Base-by-base conservation (phyloP, 2,888 invertebrate genomes). In the Eurois occulta region DNA sequence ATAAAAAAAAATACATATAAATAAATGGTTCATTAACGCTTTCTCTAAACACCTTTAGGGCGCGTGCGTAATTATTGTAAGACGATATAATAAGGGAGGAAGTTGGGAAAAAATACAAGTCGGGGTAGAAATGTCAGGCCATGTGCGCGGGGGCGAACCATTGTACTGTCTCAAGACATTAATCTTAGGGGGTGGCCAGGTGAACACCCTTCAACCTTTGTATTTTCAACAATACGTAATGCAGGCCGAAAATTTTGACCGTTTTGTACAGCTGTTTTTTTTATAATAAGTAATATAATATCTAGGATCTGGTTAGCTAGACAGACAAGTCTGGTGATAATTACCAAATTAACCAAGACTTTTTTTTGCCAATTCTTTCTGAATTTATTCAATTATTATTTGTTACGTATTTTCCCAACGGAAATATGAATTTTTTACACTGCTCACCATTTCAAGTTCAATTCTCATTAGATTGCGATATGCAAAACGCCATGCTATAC, bases 21-120 rank as follows among this genome's bases (percentile, higher is more conserved):
- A 91, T 91, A 90, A 93, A 93, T 92, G 90, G 90, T 92, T 93
- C 92, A 94, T 94, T 93, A 92, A 89, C 90, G 94, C 95, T 96
- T 95, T 96, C 95, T 93, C 94, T 94, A 93, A 94, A 94, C 96
- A 96, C 95, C 96, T 96, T 96, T 95, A 89, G 90, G 87, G 92
- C 95, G 95, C 95, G 96, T 96, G 96, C 95, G 92, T 90, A 86
- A 87, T 94, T 93, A 94, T 94, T 93, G 91, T 93, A 90, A 92
- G 92, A 90, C 91, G 89, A 84, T 86, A 92, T 94, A 94, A 94
- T 93, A 94, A 94, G 92, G 92, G 92, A 95, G 95, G 95, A 95
- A 95, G 92, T 94, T 80, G 81, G 91, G 93, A 94, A 94, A 94
- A 94, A 91, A 88, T 83, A 89, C 85, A 92, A 90, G 89, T 90